A percentile compares a stretch with the other conserved stretches of the same genome.
Conservation (phyloP, 2,113 vertebrate species). For the Caranx ignobilis region DNA sequence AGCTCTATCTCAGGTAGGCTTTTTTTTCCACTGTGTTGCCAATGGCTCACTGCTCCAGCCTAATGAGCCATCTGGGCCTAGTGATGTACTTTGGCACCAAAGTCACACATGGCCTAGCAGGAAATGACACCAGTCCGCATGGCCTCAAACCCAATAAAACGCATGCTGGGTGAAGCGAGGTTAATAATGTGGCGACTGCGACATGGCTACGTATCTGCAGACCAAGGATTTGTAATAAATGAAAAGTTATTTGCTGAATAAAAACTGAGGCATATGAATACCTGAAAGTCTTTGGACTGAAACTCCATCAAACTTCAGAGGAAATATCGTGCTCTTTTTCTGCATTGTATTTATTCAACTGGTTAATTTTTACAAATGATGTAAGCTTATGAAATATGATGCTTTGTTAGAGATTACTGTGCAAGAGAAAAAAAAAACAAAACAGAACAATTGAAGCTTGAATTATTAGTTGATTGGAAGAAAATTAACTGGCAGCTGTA, state of each 20-base stretch:
- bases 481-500: no score
- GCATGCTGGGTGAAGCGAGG: conserved; percentile 35
- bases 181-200: conserved; percentile 25
- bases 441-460: no score
- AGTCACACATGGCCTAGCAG: conserved; percentile 38
- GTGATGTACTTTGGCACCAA: conserved; percentile 33
- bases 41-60: conserved; percentile 38
- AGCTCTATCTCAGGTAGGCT: conserved; percentile 34
- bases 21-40: background rate
- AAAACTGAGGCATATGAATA: no score
- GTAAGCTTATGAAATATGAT: no score
- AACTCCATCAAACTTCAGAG: no score
- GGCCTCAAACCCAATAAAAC: conserved; percentile 36
- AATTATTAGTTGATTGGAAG: no score
- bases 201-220: conserved; percentile 1
- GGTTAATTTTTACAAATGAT: no score
- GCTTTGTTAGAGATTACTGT: no score
- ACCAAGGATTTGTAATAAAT: conserved; percentile 5
- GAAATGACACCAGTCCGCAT: conserved; percentile 12
- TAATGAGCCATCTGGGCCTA: conserved; percentile 69
- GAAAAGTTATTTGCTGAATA: background rate
- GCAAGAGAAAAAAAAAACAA: no score
- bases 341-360: no score
- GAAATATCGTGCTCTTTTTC: no score
- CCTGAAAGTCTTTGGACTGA: no score